A percentile compares a stretch with the other conserved stretches of the same genome.
These are phyloP conservation scores for Heliconius melpomene DNA, from an alignment of 1,140 invertebrate species.

Conservation along the genomic window DNA sequence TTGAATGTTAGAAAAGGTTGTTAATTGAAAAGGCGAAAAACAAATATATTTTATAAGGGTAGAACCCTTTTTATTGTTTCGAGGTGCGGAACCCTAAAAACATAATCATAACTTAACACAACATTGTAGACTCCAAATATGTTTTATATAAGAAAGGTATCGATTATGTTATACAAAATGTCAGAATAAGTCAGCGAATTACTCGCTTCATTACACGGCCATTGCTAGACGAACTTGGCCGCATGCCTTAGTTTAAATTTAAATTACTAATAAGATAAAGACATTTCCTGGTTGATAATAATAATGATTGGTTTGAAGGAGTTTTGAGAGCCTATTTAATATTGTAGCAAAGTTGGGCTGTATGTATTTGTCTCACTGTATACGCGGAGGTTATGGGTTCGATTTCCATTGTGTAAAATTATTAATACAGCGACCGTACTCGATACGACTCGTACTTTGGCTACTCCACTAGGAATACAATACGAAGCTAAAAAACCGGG, in stretches of 20 bases:
- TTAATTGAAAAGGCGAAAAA: no score
- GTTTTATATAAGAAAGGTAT: background rate
- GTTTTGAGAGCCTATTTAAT: slow-evolving; percentile 14
- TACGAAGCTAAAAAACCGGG: no score
- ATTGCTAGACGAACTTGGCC: slow-evolving; percentile 36
- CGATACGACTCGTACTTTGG: no score
- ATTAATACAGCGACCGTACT: background rate
- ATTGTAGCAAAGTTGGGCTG: background rate
- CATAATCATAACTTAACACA: no score
- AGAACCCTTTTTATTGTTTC: no score
- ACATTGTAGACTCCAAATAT: no score
- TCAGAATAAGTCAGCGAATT: background rate
- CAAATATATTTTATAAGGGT: no score
- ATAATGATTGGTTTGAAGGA: slow-evolving; percentile 25
- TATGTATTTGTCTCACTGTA: background rate
- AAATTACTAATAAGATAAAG: slow-evolving; percentile 26
- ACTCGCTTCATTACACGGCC: background rate
- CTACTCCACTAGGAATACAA: no score
- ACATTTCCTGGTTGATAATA: slow-evolving; percentile 32
- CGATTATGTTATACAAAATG: background rate
- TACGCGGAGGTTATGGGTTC: background rate
- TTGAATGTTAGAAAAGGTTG: no score
- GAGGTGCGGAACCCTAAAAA: no score
- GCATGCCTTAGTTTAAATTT: slow-evolving; percentile 38
- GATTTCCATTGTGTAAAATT: background rate